Conservation (phyloP, 2,113 vertebrate species). For the Electrona antarctica region DNA sequence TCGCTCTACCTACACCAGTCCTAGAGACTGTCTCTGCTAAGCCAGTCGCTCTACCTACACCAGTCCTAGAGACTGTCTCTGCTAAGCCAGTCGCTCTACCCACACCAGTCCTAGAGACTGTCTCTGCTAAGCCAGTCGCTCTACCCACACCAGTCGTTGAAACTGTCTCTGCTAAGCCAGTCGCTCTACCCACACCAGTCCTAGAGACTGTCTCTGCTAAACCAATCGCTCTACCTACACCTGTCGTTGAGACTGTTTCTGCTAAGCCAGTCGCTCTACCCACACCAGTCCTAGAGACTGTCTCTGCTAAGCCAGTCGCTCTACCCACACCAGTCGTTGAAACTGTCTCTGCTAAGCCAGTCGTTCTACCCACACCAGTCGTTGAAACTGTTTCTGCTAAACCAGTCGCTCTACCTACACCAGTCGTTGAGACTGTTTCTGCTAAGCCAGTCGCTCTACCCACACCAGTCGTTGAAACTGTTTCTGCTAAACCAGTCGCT, state of each 20-base stretch:
- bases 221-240: no score
- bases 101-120: neutral
- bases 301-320: no score
- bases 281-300: no score
- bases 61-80: neutral
- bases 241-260: no score
- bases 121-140: neutral
- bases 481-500: neutral
- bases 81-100: constrained; percentile 7
- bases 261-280: no score
- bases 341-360: neutral
- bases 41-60: no score
- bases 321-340: constrained; percentile 2
- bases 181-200: no score
- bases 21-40: no score
- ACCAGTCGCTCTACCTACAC: constrained; percentile 3
- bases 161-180: no score
- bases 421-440: constrained; percentile 15
- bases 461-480: neutral
- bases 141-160: no score
- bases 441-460: neutral
- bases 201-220: no score
- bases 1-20: no score
- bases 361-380: neutral
- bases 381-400: neutral